Evolutionary conservation across 2,888 invertebrate species (phyloP).

Genomic region (Plagodis dolabraria): DNA sequence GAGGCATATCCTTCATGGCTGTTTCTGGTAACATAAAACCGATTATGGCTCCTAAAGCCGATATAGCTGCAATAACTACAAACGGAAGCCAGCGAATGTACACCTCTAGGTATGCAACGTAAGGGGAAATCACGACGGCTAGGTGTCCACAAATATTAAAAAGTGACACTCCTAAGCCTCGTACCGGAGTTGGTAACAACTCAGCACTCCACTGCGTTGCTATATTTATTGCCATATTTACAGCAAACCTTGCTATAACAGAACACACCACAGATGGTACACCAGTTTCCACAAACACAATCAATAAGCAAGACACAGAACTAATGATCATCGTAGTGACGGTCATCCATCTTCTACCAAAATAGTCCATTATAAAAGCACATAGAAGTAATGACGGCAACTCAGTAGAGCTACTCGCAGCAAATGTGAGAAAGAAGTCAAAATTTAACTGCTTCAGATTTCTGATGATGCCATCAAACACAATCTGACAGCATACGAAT

Average conservation of each 20-base stretch:
- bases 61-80: slow-evolving; percentile 51
- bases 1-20: slow-evolving; percentile 64
- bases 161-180: slow-evolving; percentile 58
- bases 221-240: slow-evolving; percentile 56
- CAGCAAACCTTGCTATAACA: slow-evolving; percentile 57
- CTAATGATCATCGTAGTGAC: slow-evolving; percentile 45
- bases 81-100: slow-evolving; percentile 61
- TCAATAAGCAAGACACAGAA: slow-evolving; percentile 52
- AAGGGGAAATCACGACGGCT: slow-evolving; percentile 55
- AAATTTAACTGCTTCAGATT: slow-evolving; percentile 57
- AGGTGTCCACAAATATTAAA: slow-evolving; percentile 59
- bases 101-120: slow-evolving; percentile 63
- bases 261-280: slow-evolving; percentile 52
- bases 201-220: slow-evolving; percentile 63
- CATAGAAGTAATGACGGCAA: slow-evolving; percentile 58
- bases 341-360: slow-evolving; percentile 61
- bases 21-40: slow-evolving; percentile 66
- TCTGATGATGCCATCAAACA: slow-evolving; percentile 60
- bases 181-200: slow-evolving; percentile 56
- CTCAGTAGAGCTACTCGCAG: slow-evolving; percentile 57
- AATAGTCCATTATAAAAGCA: slow-evolving; percentile 59
- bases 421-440: slow-evolving; percentile 62
- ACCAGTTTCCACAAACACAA: slow-evolving; percentile 51
- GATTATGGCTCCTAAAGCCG: slow-evolving; percentile 47
- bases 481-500: slow-evolving; percentile 55